Evolutionary conservation across 2,888 invertebrate species (phyloP).

Genomic region (Chaitophorus viminalis): DNA sequence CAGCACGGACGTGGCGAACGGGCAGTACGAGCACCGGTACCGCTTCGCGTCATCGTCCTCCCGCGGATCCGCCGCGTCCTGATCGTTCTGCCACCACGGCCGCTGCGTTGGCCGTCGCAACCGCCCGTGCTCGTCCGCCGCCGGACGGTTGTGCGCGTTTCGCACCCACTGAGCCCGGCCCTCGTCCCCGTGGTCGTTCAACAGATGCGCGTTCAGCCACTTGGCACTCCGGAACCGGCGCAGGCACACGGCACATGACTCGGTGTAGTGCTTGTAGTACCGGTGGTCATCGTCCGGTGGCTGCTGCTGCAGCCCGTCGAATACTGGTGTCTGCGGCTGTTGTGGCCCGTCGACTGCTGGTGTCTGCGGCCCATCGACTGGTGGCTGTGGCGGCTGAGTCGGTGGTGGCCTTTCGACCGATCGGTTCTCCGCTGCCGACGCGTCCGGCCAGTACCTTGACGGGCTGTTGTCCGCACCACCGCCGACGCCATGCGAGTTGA

Average conservation of each 20-base stretch:
- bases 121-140: neutral
- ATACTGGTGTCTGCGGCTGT: conserved; percentile 62
- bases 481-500: conserved; percentile 90
- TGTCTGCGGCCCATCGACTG: conserved; percentile 62
- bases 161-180: conserved; percentile 75
- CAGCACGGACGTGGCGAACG: conserved; percentile 87
- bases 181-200: conserved; percentile 83
- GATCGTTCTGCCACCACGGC: neutral
- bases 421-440: too few relatives aligned
- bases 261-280: conserved; percentile 77
- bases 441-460: conserved; percentile 65
- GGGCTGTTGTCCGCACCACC: neutral
- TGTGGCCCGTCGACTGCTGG: conserved; percentile 63
- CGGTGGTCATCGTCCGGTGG: conserved; percentile 70
- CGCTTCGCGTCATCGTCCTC: conserved; percentile 77
- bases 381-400: too few relatives aligned
- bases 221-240: conserved; percentile 88
- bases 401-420: conserved; percentile 64
- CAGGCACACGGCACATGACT: conserved; percentile 86
- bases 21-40: conserved; percentile 90
- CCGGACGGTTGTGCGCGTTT: conserved; percentile 66
- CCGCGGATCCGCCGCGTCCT: conserved; percentile 64
- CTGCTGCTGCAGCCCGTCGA: conserved; percentile 63
- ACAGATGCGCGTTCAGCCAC: conserved; percentile 86
- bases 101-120: neutral